These are phyloP conservation scores for Oreochromis spilurus DNA, from an alignment of 2,113 vertebrate genomes.

Conservation along the genomic window DNA sequence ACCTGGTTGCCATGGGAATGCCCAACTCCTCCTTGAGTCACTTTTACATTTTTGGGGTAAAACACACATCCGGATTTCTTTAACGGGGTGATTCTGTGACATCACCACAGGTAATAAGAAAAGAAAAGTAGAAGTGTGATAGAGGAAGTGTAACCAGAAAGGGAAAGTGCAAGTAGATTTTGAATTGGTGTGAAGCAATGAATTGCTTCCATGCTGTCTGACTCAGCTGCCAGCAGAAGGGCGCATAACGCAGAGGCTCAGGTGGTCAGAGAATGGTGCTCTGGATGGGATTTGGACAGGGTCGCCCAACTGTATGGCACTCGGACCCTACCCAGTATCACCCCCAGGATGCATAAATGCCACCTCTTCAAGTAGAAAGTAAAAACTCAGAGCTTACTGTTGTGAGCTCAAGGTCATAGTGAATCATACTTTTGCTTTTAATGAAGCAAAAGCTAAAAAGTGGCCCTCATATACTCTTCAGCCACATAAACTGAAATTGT, in stretches of 20 bases:
- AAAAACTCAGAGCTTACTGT: background rate
- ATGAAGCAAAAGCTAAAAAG: background rate
- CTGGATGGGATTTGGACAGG: background rate
- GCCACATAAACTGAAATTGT: background rate
- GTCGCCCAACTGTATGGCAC: background rate
- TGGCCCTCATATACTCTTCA: background rate
- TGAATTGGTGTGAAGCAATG: conserved; percentile 55
- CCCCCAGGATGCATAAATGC: background rate
- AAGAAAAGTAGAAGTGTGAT: conserved; percentile 1
- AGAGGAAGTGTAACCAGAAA: conserved; percentile 19
- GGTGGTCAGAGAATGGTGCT: conserved; percentile 11
- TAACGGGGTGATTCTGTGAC: background rate
- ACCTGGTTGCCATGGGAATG: conserved; percentile 72
- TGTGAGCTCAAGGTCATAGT: conserved; percentile 17
- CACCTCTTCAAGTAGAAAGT: background rate
- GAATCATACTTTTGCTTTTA: background rate
- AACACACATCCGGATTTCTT: background rate
- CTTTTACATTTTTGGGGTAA: background rate
- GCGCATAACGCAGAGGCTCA: conserved; percentile 27
- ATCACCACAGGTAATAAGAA: conserved; percentile 9
- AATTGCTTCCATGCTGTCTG: conserved; percentile 32
- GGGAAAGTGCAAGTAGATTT: conserved; percentile 21
- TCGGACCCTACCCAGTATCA: background rate
- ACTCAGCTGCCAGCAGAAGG: background rate
- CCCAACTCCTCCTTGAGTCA: conserved; percentile 28